phyloP scores from a whole-genome alignment of 2,113 vertebrate species.

The Rhinichthys klamathensis region DNA sequence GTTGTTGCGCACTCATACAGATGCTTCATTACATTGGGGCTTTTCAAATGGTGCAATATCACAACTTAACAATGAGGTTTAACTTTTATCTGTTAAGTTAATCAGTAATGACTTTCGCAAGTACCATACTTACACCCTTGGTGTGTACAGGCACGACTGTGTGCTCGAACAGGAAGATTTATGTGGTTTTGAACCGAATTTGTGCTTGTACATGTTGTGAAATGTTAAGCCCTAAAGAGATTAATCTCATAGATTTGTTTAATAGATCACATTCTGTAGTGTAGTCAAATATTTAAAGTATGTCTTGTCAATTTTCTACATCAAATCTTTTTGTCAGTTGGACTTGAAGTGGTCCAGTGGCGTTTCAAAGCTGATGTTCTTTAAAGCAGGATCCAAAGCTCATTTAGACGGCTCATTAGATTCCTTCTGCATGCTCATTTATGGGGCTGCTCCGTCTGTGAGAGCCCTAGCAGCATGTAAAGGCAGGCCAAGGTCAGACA shows the following conservation, averaged over 20 bases:
- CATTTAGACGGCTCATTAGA: slow-evolving; percentile 57
- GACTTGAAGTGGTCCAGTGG: slow-evolving; percentile 24
- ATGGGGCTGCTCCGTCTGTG: slow-evolving; percentile 6
- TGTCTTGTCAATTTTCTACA: background rate
- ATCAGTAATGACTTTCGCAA: slow-evolving; percentile 40
- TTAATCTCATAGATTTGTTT: background rate
- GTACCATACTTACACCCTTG: slow-evolving; percentile 12
- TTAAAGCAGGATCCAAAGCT: slow-evolving; percentile 58
- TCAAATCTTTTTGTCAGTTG: slow-evolving; percentile 7
- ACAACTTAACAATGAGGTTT: slow-evolving; percentile 39
- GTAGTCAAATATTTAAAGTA: slow-evolving; percentile 11
- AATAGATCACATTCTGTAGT: background rate
- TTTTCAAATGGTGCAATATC: slow-evolving; percentile 42
- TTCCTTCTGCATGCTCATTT: slow-evolving; percentile 56
- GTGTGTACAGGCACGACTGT: slow-evolving; percentile 6
- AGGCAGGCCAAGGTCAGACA: slow-evolving; percentile 41
- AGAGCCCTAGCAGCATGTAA: slow-evolving; percentile 31
- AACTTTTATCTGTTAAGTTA: slow-evolving; percentile 48
- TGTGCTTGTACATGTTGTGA: background rate
- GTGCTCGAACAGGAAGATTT: background rate
- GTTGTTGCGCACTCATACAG: slow-evolving; percentile 44
- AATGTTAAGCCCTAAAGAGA: slow-evolving; percentile 6
- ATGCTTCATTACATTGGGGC: slow-evolving; percentile 27
- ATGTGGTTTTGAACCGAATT: background rate
- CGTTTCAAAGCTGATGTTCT: slow-evolving; percentile 42